Evolutionary conservation across 2,888 invertebrate genomes (phyloP).

Genomic region (Pseudanteris insignis): DNA sequence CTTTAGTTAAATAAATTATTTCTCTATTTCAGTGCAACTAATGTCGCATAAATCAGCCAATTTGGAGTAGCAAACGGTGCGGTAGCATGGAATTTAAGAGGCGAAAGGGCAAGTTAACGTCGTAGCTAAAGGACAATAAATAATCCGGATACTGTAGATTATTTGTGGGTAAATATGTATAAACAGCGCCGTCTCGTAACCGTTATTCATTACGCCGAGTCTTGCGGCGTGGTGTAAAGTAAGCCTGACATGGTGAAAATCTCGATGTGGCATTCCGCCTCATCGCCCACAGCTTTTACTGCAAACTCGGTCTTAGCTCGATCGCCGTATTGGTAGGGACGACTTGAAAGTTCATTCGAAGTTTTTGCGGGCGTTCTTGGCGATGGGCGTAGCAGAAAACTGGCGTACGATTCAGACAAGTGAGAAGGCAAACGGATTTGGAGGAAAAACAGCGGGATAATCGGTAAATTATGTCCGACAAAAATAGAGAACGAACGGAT

Average conservation of each 20-base stretch:
- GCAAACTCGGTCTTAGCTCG: constrained; percentile 6
- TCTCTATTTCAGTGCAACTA: too few relatives aligned
- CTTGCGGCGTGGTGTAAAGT: constrained; percentile 3
- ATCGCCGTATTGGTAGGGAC: constrained; percentile 1
- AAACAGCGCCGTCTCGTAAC: constrained; percentile 20
- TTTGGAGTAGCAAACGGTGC: too few relatives aligned
- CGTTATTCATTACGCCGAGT: constrained; percentile 29
- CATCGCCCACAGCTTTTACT: constrained; percentile 16
- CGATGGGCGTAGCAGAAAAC: too few relatives aligned
- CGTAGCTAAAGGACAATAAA: constrained; percentile 9
- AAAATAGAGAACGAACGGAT: constrained; percentile 17
- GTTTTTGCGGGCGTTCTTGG: neutral
- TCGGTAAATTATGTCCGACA: constrained; percentile 28
- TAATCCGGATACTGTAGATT: constrained; percentile 14
- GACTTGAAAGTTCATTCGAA: constrained; percentile 7
- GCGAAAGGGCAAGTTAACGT: constrained; percentile 14
- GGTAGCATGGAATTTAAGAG: constrained; percentile 13
- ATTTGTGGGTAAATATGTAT: constrained; percentile 33
- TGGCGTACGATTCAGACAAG: neutral
- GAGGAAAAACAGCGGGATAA: constrained; percentile 17
- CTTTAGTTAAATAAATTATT: too few relatives aligned
- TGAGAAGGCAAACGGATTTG: constrained; percentile 1
- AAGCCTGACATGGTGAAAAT: constrained; percentile 18
- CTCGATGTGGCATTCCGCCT: constrained; percentile 12
- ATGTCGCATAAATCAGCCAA: too few relatives aligned